Conservation (phyloP, 1,140 invertebrate genomes). For the Heliconius himera region DNA sequence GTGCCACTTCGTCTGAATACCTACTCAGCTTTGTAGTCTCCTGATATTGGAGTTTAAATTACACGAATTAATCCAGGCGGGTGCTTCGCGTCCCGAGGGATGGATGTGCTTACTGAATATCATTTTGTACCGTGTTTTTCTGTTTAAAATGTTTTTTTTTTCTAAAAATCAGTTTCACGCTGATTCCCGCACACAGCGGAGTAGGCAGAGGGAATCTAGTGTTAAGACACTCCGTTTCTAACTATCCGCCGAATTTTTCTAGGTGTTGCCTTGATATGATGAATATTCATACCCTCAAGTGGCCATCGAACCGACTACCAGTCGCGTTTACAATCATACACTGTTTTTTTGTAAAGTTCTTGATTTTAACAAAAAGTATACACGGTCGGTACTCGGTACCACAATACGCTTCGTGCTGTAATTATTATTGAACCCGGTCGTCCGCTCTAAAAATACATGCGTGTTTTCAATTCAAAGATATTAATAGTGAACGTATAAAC, state of each 20-base stretch:
- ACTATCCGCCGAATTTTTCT: no score
- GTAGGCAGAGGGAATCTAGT: no score
- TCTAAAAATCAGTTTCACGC: background rate
- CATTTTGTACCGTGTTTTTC: constrained; percentile 50
- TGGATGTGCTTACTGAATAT: constrained; percentile 51
- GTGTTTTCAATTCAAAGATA: background rate
- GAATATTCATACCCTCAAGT: no score
- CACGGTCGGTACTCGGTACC: background rate
- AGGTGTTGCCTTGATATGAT: no score
- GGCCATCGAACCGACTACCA: no score
- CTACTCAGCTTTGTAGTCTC: constrained; percentile 67
- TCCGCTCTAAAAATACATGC: background rate
- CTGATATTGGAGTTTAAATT: constrained; percentile 76
- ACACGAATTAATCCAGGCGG: constrained; percentile 73
- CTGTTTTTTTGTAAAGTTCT: constrained; percentile 25
- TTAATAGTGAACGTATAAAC: background rate
- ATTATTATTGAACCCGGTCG: constrained; percentile 34
- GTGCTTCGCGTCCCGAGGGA: constrained; percentile 55
- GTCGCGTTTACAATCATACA: no score
- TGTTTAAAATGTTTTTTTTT: constrained; percentile 24
- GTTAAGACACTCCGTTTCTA: no score
- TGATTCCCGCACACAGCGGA: no score
- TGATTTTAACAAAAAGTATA: constrained; percentile 14
- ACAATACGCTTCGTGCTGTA: constrained; percentile 22
- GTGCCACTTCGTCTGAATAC: constrained; percentile 53